phyloP scores from a whole-genome alignment of 2,113 vertebrate genomes.

The Rostratula benghalensis region DNA sequence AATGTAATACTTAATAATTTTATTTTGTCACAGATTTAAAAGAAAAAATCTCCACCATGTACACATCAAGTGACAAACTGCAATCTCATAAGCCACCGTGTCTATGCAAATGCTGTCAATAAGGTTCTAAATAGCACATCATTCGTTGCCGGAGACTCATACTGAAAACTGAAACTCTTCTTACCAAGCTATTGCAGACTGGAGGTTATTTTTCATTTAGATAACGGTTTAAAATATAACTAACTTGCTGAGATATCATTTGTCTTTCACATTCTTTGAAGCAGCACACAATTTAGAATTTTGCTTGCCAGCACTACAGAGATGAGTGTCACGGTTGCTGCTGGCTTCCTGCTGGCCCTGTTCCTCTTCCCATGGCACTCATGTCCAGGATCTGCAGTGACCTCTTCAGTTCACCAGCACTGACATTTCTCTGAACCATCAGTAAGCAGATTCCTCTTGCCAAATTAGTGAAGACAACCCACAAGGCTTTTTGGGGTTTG shows the following conservation, averaged over 20 bases:
- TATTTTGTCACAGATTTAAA: not conserved
- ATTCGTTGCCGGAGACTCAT: slow-evolving; percentile 59
- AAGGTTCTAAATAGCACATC: slow-evolving; percentile 70
- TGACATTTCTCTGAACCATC: not conserved
- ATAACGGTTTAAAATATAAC: slow-evolving; percentile 74
- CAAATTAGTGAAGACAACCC: not conserved
- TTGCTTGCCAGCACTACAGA: not conserved
- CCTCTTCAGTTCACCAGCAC: not conserved
- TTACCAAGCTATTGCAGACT: slow-evolving; percentile 51
- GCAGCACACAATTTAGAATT: not conserved
- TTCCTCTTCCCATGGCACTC: not conserved
- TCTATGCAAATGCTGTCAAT: slow-evolving; percentile 73
- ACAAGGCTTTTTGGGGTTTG: too few relatives aligned
- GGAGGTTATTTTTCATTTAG: slow-evolving; percentile 71
- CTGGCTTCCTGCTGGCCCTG: not conserved
- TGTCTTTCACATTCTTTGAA: slow-evolving; percentile 49
- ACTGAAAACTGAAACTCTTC: slow-evolving; percentile 65
- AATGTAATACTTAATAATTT: not conserved
- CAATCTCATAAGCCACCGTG: slow-evolving; percentile 64
- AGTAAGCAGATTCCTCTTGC: not conserved
- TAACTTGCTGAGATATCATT: slow-evolving; percentile 65
- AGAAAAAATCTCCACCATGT: slow-evolving; percentile 28
- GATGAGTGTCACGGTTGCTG: not conserved
- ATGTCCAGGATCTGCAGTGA: too few relatives aligned
- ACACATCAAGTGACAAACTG: slow-evolving; percentile 72